Conservation (phyloP, 2,888 invertebrate genomes). For the Gisinianus flammeolus region DNA sequence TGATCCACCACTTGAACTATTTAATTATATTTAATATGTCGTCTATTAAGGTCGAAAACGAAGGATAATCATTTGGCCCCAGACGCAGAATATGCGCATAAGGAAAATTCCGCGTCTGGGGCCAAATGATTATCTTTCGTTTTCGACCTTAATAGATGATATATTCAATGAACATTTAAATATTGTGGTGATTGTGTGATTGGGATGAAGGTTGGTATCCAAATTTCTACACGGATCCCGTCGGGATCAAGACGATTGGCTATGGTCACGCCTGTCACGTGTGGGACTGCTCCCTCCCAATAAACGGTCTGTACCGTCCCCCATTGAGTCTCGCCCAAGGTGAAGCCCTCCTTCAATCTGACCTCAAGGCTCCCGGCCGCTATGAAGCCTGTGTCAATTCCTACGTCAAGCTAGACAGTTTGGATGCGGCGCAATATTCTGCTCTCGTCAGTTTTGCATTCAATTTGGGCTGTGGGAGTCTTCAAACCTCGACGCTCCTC, state of each 20-base stretch:
- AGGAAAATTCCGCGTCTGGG: no score
- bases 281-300: constrained; percentile 52
- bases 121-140: no score
- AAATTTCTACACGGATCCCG: constrained; percentile 55
- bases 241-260: constrained; percentile 41
- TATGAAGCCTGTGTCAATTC: constrained; percentile 53
- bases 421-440: constrained; percentile 47
- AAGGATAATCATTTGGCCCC: no score
- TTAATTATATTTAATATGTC: no score
- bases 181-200: no score
- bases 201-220: constrained; percentile 57
- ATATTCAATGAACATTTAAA: no score
- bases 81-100: no score
- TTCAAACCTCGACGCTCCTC: constrained; percentile 49
- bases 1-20: no score
- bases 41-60: no score
- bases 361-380: constrained; percentile 43
- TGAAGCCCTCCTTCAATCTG: constrained; percentile 49
- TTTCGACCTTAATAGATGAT: no score
- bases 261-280: constrained; percentile 51
- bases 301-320: constrained; percentile 52
- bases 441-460: constrained; percentile 55
- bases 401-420: constrained; percentile 27
- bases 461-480: constrained; percentile 53
- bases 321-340: constrained; percentile 50